Evolutionary conservation across 1,140 invertebrate genomes (phyloP), one percentile per base, ranked within the genome.

Genomic region (Yoshiicerus persimilis): DNA sequence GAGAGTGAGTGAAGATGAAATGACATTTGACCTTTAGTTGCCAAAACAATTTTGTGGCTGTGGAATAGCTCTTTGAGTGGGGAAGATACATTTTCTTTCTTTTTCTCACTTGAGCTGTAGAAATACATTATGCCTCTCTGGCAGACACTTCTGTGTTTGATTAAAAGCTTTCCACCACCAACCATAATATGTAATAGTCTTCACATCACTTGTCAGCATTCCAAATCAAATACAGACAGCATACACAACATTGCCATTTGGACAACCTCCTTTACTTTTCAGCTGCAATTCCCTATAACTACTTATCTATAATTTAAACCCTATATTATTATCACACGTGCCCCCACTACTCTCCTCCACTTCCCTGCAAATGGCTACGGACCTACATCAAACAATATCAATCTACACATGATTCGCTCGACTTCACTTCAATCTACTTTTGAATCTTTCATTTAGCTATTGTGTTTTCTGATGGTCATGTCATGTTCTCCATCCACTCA

Each of bases 11-110:
- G 47, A 36, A 77, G 70, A 77, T n/a, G 20, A 80, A 80, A 80
- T 80, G 75, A 80, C 75, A 80, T 80, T 80, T 80, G 75, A 80
- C 75, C 75, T 80, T 80, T 32, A 13, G 8, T 70, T 80, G 34
- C 16, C 75, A 38, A 80, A 80, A 34, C 30, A 80, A 9, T 80
- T 80, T 75, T 75, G 70, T 75, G 70, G 70, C 13, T 80, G 66
- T 16, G 30, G 11, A n/a, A 27, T 30, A 70, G 30, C 66, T 36
- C 75, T 38, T 80, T 80, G 47, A 16, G 20, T 38, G 13, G 34
- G 10, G 38, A 80, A 80, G 34, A 38, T 34, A 80, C 20, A 80
- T 80, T 80, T 80, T 34, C 66, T 30, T 30, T 36, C 11, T 34
- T 80, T 80, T 36, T 80, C 32, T 6, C 32, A 34, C 70, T 80